These are phyloP conservation scores for Hydropsyche tenuis DNA, from an alignment of 1,140 invertebrate genomes.

Conservation along the genomic window DNA sequence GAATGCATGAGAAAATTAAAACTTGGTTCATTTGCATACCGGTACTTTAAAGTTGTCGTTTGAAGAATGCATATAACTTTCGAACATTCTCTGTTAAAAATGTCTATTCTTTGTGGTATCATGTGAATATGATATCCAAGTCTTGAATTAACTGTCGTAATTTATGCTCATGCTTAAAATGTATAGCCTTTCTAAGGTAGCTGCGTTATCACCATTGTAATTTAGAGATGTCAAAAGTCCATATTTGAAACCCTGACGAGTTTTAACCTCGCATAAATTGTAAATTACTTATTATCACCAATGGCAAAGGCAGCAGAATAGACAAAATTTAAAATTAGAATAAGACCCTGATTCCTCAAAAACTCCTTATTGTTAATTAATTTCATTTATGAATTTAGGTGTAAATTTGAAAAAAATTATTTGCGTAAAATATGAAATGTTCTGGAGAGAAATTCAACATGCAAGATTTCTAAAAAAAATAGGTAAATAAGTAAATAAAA, in stretches of 20 bases:
- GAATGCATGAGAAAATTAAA: too few relatives aligned
- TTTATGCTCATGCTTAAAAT: slow-evolving; percentile 10
- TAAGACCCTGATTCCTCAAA: slow-evolving; percentile 49
- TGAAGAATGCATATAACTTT: too few relatives aligned
- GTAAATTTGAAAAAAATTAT: neutral
- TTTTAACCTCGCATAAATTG: slow-evolving; percentile 40
- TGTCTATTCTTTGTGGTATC: slow-evolving; percentile 11
- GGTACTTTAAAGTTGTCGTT: too few relatives aligned
- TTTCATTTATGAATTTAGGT: neutral
- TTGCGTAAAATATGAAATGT: neutral
- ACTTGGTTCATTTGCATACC: too few relatives aligned
- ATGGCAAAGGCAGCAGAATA: slow-evolving; percentile 44
- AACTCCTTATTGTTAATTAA: slow-evolving; percentile 31
- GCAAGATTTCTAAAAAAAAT: neutral
- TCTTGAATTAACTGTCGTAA: neutral
- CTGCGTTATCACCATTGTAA: slow-evolving; percentile 22
- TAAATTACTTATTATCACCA: slow-evolving; percentile 48
- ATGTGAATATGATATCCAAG: neutral
- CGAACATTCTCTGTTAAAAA: neutral
- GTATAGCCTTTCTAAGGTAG: neutral
- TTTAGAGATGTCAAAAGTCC: slow-evolving; percentile 9
- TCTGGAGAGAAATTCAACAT: neutral
- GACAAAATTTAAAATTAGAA: slow-evolving; percentile 45
- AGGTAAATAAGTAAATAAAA: neutral
- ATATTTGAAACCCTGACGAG: slow-evolving; percentile 43